Base-by-base conservation (phyloP, 2,113 vertebrate species). In the Podarcis muralis region DNA sequence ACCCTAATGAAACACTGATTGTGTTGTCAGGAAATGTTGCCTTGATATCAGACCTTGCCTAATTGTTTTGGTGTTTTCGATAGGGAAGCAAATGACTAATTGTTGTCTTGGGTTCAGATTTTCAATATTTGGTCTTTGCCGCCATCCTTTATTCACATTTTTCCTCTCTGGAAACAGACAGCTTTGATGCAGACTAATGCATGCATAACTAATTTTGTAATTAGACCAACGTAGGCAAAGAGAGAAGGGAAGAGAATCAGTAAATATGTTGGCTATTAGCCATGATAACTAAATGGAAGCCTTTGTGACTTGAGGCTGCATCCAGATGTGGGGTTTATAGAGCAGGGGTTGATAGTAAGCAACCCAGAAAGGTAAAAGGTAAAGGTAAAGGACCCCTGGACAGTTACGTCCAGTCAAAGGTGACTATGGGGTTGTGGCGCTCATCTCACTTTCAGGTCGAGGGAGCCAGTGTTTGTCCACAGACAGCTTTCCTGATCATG, bases 1-100 rank as follows among this genome's bases (percentile, higher is more conserved):
- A 90, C n/a, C 84, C 48, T 57, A 59, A 88, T 75, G 20, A 91
- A 91, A 93, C 84, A 62, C 0, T 12, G 89, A 22, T 4, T 15
- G 1, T 69, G 18, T 65, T 92, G 87, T 92, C 59, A 89, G 69
- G 78, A 89, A 95, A 91, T 25, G 83, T 89, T 37, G 83, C 59
- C 18, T 89, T 91, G 87, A 83, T 89, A 79, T 0, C 2, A 0
- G 80, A 3, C 74, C 48, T 35, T 6, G 6, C 32, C 35, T 89
- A 86, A 86, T 84, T 90, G 12, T 80, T 71, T 53, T 83, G 81
- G 9, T 78, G 20, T 72, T 75, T 76, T 59, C 69, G 78, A 7
- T 3, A 82, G 77, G 86, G 74, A 35, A 1, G 22, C 78, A 81
- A 74, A 62, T 84, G 72, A 79, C 9, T 83, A 22, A 12, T 79